Evolutionary conservation across 30 jellyfish, hydroid and myxozoan genomes (phyloP), one percentile per base, ranked within the genome.

Genomic region (Clytia hemisphaerica): DNA sequence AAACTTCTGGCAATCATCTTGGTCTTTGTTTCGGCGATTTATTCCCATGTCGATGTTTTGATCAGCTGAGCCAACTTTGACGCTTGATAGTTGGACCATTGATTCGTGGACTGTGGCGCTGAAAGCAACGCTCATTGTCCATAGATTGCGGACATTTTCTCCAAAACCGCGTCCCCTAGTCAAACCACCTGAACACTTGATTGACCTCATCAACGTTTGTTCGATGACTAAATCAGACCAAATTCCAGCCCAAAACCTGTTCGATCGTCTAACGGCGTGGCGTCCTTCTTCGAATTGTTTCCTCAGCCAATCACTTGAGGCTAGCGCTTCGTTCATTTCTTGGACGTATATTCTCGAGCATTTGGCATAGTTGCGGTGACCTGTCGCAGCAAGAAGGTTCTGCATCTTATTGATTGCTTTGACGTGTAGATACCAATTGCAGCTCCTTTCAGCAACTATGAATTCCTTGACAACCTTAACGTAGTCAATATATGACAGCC

Each of bases 191-290:
- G 45, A 4, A 24, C 68, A 33, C 38, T 78, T 78, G 2, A 76
- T 42, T 7, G 80, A 50, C 19, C 88, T 54, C 92, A 78, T 67
- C 87, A 78, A 4, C 42, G 61, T 50, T 49, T 78, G 92, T 48
- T 78, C 92, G 42, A 78, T 78, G 3, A 46, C 82, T 4, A 78
- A 70, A 30, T 77, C 80, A 3, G 92, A 6, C 82, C 84, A 77
- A 44, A 77, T 25, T 2, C 92, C 92, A 67, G 69, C 57, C 92
- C 92, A 67, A 37, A 47, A 10, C 10, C 70, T 31, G 5, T 48
- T 26, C 10, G 71, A 19, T 58, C 71, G 58, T 22, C 58, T 38
- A 38, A 58, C 71, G 16, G 58, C 58, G 37, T 58, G 71, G 33
- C 6, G 5, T 6, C 71, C 71, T 22, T 58, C 14, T 58, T 18